Percentiles rank a stretch among this genome's conserved stretches.
phyloP scores from a whole-genome alignment of 2,888 invertebrate genomes.

The Tuta absoluta region DNA sequence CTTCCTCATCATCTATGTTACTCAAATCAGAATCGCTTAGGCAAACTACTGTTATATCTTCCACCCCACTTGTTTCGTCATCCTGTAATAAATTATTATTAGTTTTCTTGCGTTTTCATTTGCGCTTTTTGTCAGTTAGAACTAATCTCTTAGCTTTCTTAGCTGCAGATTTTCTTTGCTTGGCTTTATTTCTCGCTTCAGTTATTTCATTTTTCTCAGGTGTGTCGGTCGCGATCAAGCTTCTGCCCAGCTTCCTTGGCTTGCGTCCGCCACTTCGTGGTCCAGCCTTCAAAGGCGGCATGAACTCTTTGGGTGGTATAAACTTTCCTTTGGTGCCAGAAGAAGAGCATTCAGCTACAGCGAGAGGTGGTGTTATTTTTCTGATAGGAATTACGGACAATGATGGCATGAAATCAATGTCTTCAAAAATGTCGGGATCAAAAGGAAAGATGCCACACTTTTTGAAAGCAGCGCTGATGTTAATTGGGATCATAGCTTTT shows the following conservation, averaged over 20 bases:
- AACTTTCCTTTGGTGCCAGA: neutral
- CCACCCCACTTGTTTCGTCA: too few species aligned
- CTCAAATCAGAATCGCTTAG: too few species aligned
- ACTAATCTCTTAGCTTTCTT: too few species aligned
- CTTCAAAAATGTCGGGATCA: neutral
- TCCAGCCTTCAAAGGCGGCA: constrained; percentile 29
- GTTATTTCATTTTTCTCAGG: constrained; percentile 29
- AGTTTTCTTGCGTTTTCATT: too few species aligned
- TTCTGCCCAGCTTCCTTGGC: constrained; percentile 30
- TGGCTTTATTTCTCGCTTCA: constrained; percentile 15
- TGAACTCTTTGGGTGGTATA: constrained; percentile 30
- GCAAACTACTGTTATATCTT: too few species aligned
- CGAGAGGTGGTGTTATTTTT: too few species aligned
- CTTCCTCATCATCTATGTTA: too few species aligned
- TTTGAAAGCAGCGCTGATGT: constrained; percentile 22
- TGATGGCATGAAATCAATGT: neutral
- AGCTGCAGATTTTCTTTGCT: too few species aligned
- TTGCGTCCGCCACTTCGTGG: constrained; percentile 27
- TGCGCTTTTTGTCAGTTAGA: too few species aligned
- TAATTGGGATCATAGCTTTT: constrained; percentile 42
- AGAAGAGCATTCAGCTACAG: too few species aligned
- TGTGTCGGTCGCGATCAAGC: constrained; percentile 34
- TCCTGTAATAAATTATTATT: too few species aligned
- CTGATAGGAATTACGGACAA: too few species aligned
- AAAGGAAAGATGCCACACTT: neutral